Conservation (phyloP, 2,888 invertebrate genomes). For the Busseola fusca region DNA sequence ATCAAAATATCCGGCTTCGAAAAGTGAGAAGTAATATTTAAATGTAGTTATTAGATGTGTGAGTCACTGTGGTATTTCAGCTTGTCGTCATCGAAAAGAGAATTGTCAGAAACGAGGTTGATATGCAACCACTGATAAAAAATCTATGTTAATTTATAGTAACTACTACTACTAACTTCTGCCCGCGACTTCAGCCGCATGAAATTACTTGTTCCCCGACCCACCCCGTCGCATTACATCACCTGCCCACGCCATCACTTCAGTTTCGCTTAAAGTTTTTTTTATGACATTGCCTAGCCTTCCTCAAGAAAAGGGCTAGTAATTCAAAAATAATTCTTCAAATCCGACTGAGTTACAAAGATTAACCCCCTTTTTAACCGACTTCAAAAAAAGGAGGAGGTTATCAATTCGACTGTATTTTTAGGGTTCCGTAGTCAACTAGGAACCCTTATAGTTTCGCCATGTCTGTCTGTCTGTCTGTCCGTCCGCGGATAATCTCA, state of each 20-base stretch:
- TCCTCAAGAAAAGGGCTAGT: not conserved
- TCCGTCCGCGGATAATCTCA: no score
- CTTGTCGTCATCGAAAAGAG: slow-evolving; percentile 37
- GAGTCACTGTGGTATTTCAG: slow-evolving; percentile 43
- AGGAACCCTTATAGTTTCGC: no score
- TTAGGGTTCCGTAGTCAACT: no score
- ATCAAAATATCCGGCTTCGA: slow-evolving; percentile 52
- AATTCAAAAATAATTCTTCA: not conserved
- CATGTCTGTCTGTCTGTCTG: no score
- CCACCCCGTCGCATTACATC: not conserved
- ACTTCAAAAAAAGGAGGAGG: no score
- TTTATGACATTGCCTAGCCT: not conserved
- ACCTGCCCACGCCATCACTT: not conserved
- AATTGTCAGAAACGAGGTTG: slow-evolving; percentile 19
- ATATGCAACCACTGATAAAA: slow-evolving; percentile 11
- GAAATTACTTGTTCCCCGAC: not conserved
- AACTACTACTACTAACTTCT: not conserved
- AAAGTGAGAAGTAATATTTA: slow-evolving; percentile 22
- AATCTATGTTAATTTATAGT: slow-evolving; percentile 17
- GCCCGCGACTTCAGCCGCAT: not conserved
- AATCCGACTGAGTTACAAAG: not conserved
- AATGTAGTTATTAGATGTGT: slow-evolving; percentile 9
- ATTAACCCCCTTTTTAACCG: no score
- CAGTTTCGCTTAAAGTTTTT: not conserved
- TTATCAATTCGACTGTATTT: no score